These are phyloP conservation scores for Eueides isabella DNA, from an alignment of 1,140 invertebrate species.

Conservation along the genomic window DNA sequence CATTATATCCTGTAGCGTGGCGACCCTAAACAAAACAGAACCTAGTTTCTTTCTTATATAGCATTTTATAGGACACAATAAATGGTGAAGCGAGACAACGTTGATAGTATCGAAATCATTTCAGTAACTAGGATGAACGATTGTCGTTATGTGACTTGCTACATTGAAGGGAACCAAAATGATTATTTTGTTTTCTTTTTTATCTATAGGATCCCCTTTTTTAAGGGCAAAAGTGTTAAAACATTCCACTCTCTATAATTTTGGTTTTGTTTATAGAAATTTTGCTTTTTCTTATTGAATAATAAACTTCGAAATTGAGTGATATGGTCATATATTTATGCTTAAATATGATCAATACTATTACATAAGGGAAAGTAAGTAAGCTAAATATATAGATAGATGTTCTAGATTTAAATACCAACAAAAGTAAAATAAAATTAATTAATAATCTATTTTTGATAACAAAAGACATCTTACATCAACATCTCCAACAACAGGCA, in stretches of 20 bases:
- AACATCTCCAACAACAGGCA: constrained; percentile 37
- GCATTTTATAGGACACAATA: constrained; percentile 23
- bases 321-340: too few relatives aligned
- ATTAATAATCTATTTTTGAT: not conserved
- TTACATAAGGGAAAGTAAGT: too few relatives aligned
- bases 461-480: constrained; percentile 35
- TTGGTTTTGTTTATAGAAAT: too few relatives aligned
- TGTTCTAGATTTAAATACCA: too few relatives aligned
- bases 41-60: constrained; percentile 6
- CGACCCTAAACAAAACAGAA: constrained; percentile 9
- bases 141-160: constrained; percentile 39
- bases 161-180: not conserved
- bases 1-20: too few relatives aligned
- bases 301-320: too few relatives aligned
- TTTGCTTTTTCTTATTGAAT: too few relatives aligned
- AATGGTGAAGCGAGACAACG: constrained; percentile 44
- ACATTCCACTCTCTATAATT: not conserved
- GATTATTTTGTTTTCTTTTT: not conserved
- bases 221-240: not conserved
- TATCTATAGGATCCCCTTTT: not conserved
- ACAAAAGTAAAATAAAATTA: too few relatives aligned
- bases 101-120: constrained; percentile 53
- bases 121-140: constrained; percentile 61
- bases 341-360: too few relatives aligned
- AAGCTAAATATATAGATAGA: too few relatives aligned